These are phyloP conservation scores for Micrastur ruficollis DNA, from an alignment of 2,797 vertebrate species.

Conservation along the genomic window DNA sequence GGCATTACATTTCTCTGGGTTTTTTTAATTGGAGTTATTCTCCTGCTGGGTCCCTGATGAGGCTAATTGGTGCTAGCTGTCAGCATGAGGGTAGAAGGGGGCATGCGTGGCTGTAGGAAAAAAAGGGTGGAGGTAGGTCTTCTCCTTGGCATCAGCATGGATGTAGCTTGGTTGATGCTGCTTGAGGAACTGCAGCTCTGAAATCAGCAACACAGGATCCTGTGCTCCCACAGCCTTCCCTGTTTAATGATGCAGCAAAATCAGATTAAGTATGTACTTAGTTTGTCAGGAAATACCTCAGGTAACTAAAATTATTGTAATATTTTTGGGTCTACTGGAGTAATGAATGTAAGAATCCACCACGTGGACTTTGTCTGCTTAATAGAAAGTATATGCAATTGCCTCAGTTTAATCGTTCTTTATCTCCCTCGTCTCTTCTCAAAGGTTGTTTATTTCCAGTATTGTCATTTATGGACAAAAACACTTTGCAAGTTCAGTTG, in stretches of 20 bases:
- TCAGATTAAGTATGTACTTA: not conserved
- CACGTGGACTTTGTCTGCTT: not conserved
- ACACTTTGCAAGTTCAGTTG: not conserved
- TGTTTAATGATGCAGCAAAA: not conserved
- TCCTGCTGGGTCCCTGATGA: not conserved
- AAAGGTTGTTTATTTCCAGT: not conserved
- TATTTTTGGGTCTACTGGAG: not conserved
- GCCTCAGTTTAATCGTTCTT: not conserved
- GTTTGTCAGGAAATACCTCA: too few species aligned
- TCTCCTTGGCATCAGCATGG: not conserved
- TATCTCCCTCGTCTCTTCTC: not conserved
- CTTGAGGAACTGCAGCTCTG: not conserved
- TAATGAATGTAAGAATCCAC: not conserved
- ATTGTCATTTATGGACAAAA: not conserved
- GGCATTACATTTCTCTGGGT: not conserved
- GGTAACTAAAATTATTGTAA: not conserved
- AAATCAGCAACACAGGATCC: not conserved
- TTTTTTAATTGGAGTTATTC: not conserved
- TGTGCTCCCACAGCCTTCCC: not conserved
- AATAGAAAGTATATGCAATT: not conserved
- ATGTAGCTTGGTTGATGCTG: not conserved
- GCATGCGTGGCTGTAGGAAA: accelerated
- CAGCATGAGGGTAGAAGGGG: not conserved
- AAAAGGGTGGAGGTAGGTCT: not conserved
- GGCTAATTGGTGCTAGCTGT: not conserved